Evolutionary conservation across 2,888 invertebrate species (phyloP).

Genomic region (Sminthurinus aureus): DNA sequence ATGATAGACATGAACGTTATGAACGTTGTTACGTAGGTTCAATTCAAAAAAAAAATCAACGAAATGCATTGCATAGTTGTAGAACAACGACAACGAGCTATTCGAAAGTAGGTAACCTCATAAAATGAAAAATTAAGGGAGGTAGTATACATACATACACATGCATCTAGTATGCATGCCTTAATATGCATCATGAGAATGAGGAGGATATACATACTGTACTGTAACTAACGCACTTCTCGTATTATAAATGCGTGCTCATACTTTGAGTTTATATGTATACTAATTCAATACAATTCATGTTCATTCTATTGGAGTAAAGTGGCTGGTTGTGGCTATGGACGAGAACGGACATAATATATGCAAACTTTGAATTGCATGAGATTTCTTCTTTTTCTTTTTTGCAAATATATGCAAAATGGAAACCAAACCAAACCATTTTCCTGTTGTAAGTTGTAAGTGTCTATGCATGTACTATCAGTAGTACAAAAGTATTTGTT

Average conservation of each 20-base stretch:
- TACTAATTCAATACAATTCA: neutral
- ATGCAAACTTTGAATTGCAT: neutral
- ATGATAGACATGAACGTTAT: neutral
- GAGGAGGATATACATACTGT: neutral
- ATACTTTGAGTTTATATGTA: neutral
- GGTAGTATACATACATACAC: neutral
- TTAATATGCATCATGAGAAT: neutral
- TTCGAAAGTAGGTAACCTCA: conserved; percentile 37
- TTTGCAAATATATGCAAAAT: neutral
- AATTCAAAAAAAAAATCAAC: neutral
- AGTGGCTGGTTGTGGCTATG: neutral
- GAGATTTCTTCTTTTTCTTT: neutral
- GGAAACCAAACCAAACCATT: neutral
- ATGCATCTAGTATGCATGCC: neutral
- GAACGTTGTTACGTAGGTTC: conserved; percentile 11
- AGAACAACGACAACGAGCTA: neutral
- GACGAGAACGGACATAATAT: neutral
- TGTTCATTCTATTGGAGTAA: neutral
- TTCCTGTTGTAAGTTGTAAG: neutral
- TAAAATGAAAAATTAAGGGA: conserved; percentile 24
- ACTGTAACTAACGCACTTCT: neutral
- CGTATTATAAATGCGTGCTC: neutral
- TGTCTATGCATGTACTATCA: neutral
- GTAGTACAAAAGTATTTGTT: no score
- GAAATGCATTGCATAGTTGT: conserved; percentile 10